These are phyloP conservation scores for Spodoptera exigua DNA, from an alignment of 2,888 invertebrate genomes.

Conservation along the genomic window DNA sequence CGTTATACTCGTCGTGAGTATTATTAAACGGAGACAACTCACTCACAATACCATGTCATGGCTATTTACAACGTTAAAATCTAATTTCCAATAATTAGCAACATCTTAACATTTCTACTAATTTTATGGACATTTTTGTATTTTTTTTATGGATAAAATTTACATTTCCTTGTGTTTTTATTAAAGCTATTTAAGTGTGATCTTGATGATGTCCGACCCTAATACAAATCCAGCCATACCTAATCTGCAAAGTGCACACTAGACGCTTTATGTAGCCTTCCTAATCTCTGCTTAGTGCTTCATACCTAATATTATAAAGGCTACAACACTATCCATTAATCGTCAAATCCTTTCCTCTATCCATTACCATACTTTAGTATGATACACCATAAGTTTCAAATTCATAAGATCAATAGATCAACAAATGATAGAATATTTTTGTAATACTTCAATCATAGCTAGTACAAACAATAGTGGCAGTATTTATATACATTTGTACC, in stretches of 20 bases:
- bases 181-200: slow-evolving; percentile 40
- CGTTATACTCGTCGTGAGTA: slow-evolving; percentile 25
- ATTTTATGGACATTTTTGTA: slow-evolving; percentile 28
- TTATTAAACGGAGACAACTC: slow-evolving; percentile 21
- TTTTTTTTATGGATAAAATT: slow-evolving; percentile 16
- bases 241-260: slow-evolving; percentile 15
- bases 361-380: slow-evolving; percentile 14
- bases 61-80: slow-evolving; percentile 43
- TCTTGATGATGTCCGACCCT: slow-evolving; percentile 10
- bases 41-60: slow-evolving; percentile 45
- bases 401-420: slow-evolving; percentile 44
- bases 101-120: slow-evolving; percentile 5
- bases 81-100: slow-evolving; percentile 15
- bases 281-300: slow-evolving; percentile 26
- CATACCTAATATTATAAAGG: slow-evolving; percentile 32
- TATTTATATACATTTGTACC: slow-evolving; percentile 3
- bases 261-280: slow-evolving; percentile 27
- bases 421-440: slow-evolving; percentile 8
- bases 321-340: slow-evolving; percentile 27
- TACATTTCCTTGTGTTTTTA: slow-evolving; percentile 5
- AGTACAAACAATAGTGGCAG: slow-evolving; percentile 1
- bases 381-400: slow-evolving; percentile 23
- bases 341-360: slow-evolving; percentile 27
- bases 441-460: slow-evolving; percentile 2
- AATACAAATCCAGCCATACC: slow-evolving; percentile 3